A percentile compares a stretch with the other conserved stretches of the same genome.
Evolutionary conservation across 2,113 vertebrate species (phyloP).

Genomic region (Glareola pratincola): DNA sequence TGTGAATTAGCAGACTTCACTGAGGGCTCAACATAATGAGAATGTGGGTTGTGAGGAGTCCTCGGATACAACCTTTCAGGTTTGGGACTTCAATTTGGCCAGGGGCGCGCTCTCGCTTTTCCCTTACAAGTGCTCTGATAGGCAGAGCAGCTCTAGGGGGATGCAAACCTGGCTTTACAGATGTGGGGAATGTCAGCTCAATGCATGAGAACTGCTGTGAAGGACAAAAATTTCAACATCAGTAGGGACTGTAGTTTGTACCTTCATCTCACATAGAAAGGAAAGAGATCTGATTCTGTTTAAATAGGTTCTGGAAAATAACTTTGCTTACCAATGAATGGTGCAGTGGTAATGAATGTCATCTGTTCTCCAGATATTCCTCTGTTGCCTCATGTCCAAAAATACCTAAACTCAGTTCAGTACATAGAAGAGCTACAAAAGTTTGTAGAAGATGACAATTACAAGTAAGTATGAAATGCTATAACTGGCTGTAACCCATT

Average conservation of each 20-base stretch:
- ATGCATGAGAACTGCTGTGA: rapidly evolving
- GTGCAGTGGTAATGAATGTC: neutral
- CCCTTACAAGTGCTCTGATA: neutral
- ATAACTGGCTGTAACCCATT: neutral
- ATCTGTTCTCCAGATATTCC: slow-evolving; percentile 84
- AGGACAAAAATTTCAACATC: neutral
- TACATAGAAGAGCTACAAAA: slow-evolving; percentile 99
- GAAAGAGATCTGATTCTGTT: neutral
- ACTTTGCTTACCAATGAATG: neutral
- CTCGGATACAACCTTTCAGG: neutral
- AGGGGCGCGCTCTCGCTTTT: rapidly evolving
- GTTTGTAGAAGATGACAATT: slow-evolving; percentile 99
- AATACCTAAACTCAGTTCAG: slow-evolving; percentile 95
- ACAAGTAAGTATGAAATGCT: slow-evolving; percentile 84
- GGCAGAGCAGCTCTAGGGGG: neutral
- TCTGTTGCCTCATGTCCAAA: slow-evolving; percentile 94
- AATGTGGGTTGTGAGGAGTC: neutral
- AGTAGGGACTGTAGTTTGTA: neutral
- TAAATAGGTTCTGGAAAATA: neutral
- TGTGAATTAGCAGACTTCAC: neutral
- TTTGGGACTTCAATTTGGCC: neutral
- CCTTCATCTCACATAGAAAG: neutral
- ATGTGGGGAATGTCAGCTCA: neutral
- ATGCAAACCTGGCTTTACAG: neutral
- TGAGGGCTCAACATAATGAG: neutral